Conservation (phyloP, 2,888 invertebrate species). For the Mythimna vitellina region DNA sequence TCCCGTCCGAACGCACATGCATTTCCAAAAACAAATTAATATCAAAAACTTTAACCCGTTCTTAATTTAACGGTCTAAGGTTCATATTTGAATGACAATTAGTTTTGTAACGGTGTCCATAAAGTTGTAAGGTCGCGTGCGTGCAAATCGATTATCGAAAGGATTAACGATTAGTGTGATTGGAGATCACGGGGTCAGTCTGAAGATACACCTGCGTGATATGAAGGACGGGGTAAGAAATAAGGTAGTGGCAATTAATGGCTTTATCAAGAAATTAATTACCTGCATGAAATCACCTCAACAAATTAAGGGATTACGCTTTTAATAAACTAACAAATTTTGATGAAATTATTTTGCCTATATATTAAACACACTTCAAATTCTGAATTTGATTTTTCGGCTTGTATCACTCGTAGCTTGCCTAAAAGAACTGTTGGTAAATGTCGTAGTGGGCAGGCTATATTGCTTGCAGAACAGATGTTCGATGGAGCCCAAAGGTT, state of each 20-base stretch:
- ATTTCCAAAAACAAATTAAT: constrained; percentile 52
- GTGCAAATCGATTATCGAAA: constrained; percentile 82
- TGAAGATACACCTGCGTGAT: constrained; percentile 67
- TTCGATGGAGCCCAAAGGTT: too few species aligned
- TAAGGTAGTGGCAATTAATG: constrained; percentile 34
- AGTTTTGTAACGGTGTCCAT: constrained; percentile 45
- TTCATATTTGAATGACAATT: constrained; percentile 36
- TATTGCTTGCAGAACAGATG: too few species aligned
- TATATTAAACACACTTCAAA: too few species aligned
- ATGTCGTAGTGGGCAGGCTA: too few species aligned
- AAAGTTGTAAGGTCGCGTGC: constrained; percentile 77
- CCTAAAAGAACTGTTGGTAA: too few species aligned
- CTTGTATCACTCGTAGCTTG: too few species aligned
- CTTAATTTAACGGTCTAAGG: constrained; percentile 30
- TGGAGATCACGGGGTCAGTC: constrained; percentile 72
- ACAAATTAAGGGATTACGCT: background rate
- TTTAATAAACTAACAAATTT: background rate
- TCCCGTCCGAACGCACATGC: constrained; percentile 77
- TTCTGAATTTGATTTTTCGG: too few species aligned
- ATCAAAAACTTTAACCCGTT: background rate
- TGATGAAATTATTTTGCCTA: too few species aligned
- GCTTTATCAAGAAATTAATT: constrained; percentile 28
- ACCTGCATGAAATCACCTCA: background rate
- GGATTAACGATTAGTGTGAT: constrained; percentile 73
- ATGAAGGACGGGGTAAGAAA: constrained; percentile 33